Conservation (phyloP, 1,140 invertebrate species). For the Trialeurodes vaporariorum region DNA sequence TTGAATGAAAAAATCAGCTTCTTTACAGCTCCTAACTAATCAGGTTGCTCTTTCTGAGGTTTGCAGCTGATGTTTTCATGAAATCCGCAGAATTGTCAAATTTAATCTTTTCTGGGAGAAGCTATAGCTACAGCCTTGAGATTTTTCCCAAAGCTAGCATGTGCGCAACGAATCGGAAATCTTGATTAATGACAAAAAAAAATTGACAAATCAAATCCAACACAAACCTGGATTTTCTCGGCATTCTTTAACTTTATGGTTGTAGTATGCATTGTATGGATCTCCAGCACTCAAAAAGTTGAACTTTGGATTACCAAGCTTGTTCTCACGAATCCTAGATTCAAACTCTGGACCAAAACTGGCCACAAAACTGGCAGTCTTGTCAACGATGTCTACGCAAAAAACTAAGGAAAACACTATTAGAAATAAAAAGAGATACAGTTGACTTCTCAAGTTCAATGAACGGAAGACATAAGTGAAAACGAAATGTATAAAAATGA, state of each 20-base stretch:
- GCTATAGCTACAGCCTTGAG: too few species aligned
- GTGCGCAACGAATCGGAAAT: too few species aligned
- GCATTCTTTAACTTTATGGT: conserved; percentile 95
- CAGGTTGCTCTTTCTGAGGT: too few species aligned
- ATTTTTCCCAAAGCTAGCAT: too few species aligned
- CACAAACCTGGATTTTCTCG: conserved; percentile 67
- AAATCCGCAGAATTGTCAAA: too few species aligned
- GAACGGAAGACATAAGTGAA: neutral
- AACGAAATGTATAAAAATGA: neutral
- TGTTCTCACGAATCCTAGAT: conserved; percentile 89
- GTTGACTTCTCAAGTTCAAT: neutral
- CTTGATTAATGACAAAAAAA: too few species aligned
- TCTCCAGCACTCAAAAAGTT: conserved; percentile 94
- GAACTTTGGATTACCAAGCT: conserved; percentile 95
- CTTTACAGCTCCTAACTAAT: too few species aligned
- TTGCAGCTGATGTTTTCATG: too few species aligned
- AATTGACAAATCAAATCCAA: too few species aligned
- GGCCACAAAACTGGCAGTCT: conserved; percentile 96
- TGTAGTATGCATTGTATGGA: conserved; percentile 98
- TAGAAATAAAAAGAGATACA: neutral
- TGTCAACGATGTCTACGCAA: conserved; percentile 89
- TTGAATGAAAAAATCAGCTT: too few species aligned
- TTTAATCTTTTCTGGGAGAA: too few species aligned
- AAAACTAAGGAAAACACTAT: conserved; percentile 14
- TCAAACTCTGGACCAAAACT: conserved; percentile 98